A percentile compares a stretch with the other conserved stretches of the same genome.
phyloP scores from a whole-genome alignment of 2,888 invertebrate species.

The Drosophila kambysellisi region DNA sequence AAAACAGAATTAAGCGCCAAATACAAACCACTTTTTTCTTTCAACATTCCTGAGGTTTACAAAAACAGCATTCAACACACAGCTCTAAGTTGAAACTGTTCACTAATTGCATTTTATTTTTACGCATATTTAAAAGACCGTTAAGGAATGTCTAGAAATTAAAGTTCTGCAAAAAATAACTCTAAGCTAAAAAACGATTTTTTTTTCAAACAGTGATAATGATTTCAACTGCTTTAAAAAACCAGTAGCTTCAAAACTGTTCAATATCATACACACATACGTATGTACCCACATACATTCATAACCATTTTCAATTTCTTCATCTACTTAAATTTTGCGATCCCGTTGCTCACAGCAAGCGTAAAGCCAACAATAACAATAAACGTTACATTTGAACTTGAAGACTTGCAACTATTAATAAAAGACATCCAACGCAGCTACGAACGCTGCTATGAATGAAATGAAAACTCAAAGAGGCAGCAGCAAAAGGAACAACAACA shows the following conservation, averaged over 20 bases:
- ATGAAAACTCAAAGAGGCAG: slow-evolving; percentile 55
- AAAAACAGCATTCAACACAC: not conserved
- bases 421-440: slow-evolving; percentile 11
- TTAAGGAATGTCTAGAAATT: not conserved
- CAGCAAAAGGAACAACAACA: slow-evolving; percentile 11
- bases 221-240: not conserved
- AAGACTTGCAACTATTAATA: slow-evolving; percentile 14
- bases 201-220: not conserved
- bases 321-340: not conserved
- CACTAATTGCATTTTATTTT: not conserved
- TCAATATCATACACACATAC: not conserved
- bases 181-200: not conserved
- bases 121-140: not conserved
- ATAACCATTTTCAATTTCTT: not conserved
- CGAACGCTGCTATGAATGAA: slow-evolving; percentile 51
- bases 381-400: slow-evolving; percentile 57
- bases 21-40: slow-evolving; percentile 2
- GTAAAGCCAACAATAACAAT: slow-evolving; percentile 22
- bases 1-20: not conserved
- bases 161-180: not conserved
- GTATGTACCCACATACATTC: not conserved
- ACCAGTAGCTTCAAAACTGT: not conserved
- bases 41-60: not conserved
- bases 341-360: slow-evolving; percentile 6
- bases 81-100: not conserved